Conservation (phyloP, 2,888 invertebrate species). For the Volucella zonaria region DNA sequence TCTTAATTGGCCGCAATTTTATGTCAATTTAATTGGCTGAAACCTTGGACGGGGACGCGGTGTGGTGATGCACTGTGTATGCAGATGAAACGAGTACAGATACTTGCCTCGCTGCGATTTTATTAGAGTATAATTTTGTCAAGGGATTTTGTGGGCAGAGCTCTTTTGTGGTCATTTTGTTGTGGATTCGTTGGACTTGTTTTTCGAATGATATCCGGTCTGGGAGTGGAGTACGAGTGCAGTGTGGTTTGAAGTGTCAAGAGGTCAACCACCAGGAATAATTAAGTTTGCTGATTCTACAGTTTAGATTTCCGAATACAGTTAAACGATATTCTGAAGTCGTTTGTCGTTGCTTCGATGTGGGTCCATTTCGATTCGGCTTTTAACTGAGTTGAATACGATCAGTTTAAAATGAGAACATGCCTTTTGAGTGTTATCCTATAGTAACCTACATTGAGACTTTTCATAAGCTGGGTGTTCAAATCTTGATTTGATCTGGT, state of each 20-base stretch:
- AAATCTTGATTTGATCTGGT: no score
- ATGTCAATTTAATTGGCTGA: constrained; percentile 67
- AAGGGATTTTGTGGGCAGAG: constrained; percentile 1
- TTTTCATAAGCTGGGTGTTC: no score
- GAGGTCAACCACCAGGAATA: constrained; percentile 45
- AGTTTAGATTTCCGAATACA: neutral
- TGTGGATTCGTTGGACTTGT: neutral
- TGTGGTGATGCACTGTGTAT: neutral
- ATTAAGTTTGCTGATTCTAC: constrained; percentile 4
- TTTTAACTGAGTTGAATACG: no score
- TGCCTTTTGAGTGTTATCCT: no score
- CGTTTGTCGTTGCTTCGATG: neutral
- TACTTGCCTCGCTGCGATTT: constrained; percentile 3
- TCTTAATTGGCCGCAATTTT: constrained; percentile 71
- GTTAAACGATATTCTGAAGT: neutral
- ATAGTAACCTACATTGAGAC: no score
- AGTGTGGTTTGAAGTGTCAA: constrained; percentile 18
- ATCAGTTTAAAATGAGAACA: no score
- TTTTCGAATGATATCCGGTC: constrained; percentile 43
- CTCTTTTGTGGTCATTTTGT: constrained; percentile 26
- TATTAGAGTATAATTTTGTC: constrained; percentile 5
- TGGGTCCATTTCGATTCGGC: no score
- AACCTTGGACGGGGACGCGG: constrained; percentile 23
- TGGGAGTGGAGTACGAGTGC: neutral
- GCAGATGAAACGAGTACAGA: neutral